Base-by-base conservation (phyloP, 2,113 vertebrate species). In the Noctilio leporinus region DNA sequence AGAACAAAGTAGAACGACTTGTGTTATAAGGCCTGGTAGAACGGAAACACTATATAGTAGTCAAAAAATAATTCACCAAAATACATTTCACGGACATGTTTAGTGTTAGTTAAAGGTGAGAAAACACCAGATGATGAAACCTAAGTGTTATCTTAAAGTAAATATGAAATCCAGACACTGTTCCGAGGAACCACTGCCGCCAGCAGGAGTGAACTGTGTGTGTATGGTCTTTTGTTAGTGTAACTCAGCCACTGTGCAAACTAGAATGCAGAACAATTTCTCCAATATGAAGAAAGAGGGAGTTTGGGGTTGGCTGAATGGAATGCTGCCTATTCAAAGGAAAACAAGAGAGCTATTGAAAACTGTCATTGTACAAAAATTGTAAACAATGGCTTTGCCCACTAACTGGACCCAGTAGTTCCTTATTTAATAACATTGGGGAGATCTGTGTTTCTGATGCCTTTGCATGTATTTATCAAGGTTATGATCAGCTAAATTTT, bases 301-400 rank as follows among this genome's bases (percentile, higher is more conserved):
- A 95, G 93, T 97, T 96, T 93, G 30, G 89, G 80, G 78, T 98
- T 89, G 96, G 89, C 91, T 95, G 95, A 95, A 96, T 84, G 81
- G 59, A 97, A 97, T 96, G 89, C 91, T 80, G 69, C 49, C 38
- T 96, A 88, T 69, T 70, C 82, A 82, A 93, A 96, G 69, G 55
- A 77, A 94, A 78, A 67, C 92, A 95, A 91, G 30, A 81, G 49
- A 83, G 83, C 62, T 59, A 55, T 77, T 97, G 93, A 96, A 96
- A 96, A 90, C 20, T 92, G 28, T 35, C 30, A 69, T 96, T 91
- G 35, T 16, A 15, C 20, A 64, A 87, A 78, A 90, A 24, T 53
- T 96, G 84, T 86, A 62, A 93, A 92, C 87, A 82, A 72, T 96
- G 95, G 94, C 95, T 84, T 84, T 94, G 30, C 17, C 43, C 69